Evolutionary conservation across 2,113 vertebrate species (phyloP).

Genomic region (Fukomys damarensis): DNA sequence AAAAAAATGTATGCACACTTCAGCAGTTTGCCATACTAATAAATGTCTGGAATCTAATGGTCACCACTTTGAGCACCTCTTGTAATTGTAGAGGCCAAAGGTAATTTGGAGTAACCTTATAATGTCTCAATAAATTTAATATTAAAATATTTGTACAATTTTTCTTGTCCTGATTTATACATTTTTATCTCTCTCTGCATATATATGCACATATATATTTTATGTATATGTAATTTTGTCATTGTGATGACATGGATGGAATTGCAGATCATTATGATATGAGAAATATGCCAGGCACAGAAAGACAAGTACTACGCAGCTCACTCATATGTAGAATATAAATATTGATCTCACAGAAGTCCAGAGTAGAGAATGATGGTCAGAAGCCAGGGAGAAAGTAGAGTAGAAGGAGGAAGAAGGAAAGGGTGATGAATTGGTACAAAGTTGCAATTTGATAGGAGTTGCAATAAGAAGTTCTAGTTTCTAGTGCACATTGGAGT

Average conservation of each 20-base stretch:
- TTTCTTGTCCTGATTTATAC: background rate
- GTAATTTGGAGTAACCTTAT: background rate
- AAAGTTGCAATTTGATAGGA: background rate
- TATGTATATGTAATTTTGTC: background rate
- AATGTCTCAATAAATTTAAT: background rate
- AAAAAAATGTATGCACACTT: background rate
- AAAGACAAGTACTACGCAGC: background rate
- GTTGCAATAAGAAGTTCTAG: background rate
- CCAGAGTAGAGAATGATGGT: background rate
- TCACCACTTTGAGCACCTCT: background rate
- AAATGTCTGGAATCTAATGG: background rate
- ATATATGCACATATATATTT: no score
- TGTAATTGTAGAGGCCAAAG: background rate
- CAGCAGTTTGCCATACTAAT: background rate
- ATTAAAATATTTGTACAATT: background rate
- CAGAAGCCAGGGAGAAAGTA: background rate
- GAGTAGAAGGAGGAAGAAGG: background rate
- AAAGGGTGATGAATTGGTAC: background rate
- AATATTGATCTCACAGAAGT: background rate
- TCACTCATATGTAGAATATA: background rate
- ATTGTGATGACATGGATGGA: background rate
- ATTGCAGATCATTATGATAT: background rate
- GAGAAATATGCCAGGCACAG: background rate
- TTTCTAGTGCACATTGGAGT: background rate
- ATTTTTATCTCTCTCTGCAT: background rate